Base-by-base conservation (phyloP, 2,888 invertebrate genomes). In the Hirtodrosophila trivittata region DNA sequence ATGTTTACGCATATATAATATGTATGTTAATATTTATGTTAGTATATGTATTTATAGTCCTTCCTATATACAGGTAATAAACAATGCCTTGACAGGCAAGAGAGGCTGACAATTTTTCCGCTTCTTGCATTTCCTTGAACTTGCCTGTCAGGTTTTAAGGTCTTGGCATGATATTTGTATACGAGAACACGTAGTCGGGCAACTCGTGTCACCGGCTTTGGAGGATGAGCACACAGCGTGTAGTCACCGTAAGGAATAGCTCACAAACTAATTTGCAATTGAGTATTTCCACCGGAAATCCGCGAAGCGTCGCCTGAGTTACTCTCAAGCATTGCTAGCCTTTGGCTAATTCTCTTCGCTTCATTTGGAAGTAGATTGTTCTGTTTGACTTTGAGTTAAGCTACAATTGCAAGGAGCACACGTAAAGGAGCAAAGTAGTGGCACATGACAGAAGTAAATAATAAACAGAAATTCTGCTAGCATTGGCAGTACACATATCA, bases 381-480 rank as follows among this genome's bases (percentile, higher is more conserved):
- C 55, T 50, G 56, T 56, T 67, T 51, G 46, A 43, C 65, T 52
- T 49, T 65, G 43, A 57, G 43, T 57, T 64, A 3, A 45, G 68
- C 66, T 51, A 38, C 43, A 64, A 57, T 57, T 64, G 65, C 58
- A 41, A 16, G 39, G 32, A 46, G 70, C 70, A 69, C 50, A 56
- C 41, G 18, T 32, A 51, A 56, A 18, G 30, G 25, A n/a, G 16
- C 43, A 14, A 46, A 46, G 41, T 54, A 41, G 6, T 42, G 49
- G 46, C 56, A 33, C 14, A 50, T 28, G 52, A 26, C 37, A 39
- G 14, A 21, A 30, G 82, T 77, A 74, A 84, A 77, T 66, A 77
- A 37, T n/a, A 9, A 7, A 28, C 9, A 8, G 28, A 35, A 62
- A 74, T 33, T 76, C 59, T 37, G 12, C 50, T 25, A 45, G 21